Evolutionary conservation across 2,888 invertebrate species (phyloP).

Genomic region (Syritta pipiens): DNA sequence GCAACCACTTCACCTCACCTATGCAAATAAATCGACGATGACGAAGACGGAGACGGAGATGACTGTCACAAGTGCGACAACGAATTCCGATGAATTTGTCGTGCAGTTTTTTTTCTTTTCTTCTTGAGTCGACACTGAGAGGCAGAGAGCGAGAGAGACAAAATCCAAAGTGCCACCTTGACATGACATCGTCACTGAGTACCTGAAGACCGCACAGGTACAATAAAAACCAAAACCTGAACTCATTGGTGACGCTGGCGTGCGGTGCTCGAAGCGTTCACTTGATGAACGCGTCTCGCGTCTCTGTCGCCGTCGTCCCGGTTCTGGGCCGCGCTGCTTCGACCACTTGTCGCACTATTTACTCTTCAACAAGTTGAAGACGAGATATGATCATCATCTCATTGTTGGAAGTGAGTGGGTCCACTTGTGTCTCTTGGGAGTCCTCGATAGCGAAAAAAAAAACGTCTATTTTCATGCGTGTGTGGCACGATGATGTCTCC

Average conservation of each 20-base stretch:
- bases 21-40: constrained; percentile 61
- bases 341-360: constrained; percentile 67
- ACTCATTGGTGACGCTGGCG: constrained; percentile 37
- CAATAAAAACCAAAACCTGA: constrained; percentile 5
- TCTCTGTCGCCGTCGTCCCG: background rate
- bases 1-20: constrained; percentile 53
- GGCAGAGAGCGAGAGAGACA: constrained; percentile 34
- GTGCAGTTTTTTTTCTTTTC: constrained; percentile 47
- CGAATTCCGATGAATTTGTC: constrained; percentile 57
- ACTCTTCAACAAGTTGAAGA: constrained; percentile 62
- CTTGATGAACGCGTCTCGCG: too few species aligned
- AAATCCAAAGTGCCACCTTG: constrained; percentile 52
- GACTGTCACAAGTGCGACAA: constrained; percentile 29
- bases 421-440: constrained; percentile 41
- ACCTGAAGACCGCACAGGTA: constrained; percentile 64
- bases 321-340: background rate
- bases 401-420: constrained; percentile 63
- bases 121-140: background rate
- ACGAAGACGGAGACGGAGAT: background rate
- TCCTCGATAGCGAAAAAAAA: constrained; percentile 13
- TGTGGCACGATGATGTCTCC: constrained; percentile 60
- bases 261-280: constrained; percentile 24
- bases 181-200: constrained; percentile 62
- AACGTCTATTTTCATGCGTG: constrained; percentile 33
- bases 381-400: constrained; percentile 65